Percentiles rank a stretch among this genome's conserved stretches.
These are phyloP conservation scores for Drosophila antonietae DNA, from an alignment of 2,888 invertebrate genomes.

Conservation along the genomic window DNA sequence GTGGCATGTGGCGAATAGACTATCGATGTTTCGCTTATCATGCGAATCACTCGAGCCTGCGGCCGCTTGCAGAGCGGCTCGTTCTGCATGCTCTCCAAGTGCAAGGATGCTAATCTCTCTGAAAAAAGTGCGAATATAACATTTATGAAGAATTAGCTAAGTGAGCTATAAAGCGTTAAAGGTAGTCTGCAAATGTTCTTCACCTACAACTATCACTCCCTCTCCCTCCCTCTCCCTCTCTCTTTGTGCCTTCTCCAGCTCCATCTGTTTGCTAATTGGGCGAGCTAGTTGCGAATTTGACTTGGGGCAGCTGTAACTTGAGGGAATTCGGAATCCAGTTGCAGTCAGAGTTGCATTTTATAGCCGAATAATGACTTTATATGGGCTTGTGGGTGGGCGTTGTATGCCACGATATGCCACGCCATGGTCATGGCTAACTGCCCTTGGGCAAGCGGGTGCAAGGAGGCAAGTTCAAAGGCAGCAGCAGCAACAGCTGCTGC, in stretches of 20 bases:
- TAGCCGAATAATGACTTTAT: constrained; percentile 46
- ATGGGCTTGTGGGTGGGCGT: constrained; percentile 43
- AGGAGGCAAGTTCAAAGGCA: constrained; percentile 30
- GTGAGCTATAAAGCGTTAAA: background rate
- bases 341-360: constrained; percentile 26
- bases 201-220: background rate
- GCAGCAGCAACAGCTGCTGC: background rate
- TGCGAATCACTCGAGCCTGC: constrained; percentile 19
- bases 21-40: constrained; percentile 86
- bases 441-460: background rate
- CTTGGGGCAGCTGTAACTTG: constrained; percentile 3
- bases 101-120: constrained; percentile 66
- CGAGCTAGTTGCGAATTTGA: background rate
- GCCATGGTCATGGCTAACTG: constrained; percentile 44
- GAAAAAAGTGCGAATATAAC: constrained; percentile 23
- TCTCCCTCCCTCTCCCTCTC: background rate
- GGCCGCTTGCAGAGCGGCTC: constrained; percentile 69
- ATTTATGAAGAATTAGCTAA: background rate
- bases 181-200: background rate
- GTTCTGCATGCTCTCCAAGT: constrained; percentile 67
- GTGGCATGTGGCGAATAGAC: constrained; percentile 93
- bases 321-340: constrained; percentile 11
- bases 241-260: too few species aligned
- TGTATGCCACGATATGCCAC: constrained; percentile 34
- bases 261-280: background rate